Evolutionary conservation across 1,140 invertebrate genomes (phyloP).

Genomic region (Cotesia typhae): DNA sequence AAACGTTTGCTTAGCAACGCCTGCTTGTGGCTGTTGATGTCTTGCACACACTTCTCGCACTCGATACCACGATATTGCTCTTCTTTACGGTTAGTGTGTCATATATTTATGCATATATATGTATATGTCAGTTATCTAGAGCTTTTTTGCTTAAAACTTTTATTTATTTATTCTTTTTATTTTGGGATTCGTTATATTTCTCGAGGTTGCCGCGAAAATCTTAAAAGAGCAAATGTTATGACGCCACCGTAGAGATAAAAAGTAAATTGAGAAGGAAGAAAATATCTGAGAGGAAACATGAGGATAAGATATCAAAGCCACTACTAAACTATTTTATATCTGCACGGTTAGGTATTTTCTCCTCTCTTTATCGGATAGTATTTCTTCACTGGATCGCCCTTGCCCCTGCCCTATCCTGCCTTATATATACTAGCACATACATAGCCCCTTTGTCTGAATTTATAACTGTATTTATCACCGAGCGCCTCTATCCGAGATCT

Average conservation of each 20-base stretch:
- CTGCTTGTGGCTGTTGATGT: background rate
- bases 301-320: no score
- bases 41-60: background rate
- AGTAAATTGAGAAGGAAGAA: constrained; percentile 12
- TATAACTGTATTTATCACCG: constrained; percentile 13
- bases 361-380: no score
- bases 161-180: no score
- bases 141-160: no score
- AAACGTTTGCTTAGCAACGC: constrained; percentile 35
- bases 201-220: background rate
- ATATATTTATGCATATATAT: no score
- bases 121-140: no score
- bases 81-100: no score
- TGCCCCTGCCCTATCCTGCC: background rate
- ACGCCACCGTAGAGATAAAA: background rate
- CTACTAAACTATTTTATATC: no score
- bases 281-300: background rate
- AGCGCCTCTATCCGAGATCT: background rate
- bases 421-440: background rate
- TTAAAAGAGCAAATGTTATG: background rate
- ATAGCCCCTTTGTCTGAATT: constrained; percentile 12
- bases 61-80: no score
- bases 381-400: no score
- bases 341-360: no score
- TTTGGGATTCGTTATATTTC: no score